Conservation (phyloP, 1,140 invertebrate genomes). For the Lepidurus packardi region DNA sequence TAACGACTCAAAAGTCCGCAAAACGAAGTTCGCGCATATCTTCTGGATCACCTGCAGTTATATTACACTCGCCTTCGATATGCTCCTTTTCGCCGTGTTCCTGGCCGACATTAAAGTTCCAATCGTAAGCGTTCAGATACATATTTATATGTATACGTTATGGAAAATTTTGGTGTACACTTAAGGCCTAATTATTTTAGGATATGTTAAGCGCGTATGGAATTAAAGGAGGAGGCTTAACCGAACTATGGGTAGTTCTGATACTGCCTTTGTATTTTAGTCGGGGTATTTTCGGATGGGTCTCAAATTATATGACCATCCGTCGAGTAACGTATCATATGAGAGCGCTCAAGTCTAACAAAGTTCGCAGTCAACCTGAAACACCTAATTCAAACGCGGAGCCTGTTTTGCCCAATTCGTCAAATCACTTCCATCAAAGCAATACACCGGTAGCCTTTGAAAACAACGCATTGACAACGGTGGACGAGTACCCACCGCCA, state of each 20-base stretch:
- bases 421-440: not conserved
- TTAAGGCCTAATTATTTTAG: not conserved
- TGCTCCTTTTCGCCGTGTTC: not conserved
- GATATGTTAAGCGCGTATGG: not conserved
- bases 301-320: not conserved
- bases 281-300: not conserved
- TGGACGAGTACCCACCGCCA: not conserved
- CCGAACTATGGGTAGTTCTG: not conserved
- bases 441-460: not conserved
- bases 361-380: not conserved
- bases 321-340: not conserved
- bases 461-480: not conserved
- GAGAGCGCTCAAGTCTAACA: not conserved
- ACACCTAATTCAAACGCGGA: not conserved
- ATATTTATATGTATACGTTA: not conserved
- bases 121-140: not conserved
- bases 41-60: not conserved
- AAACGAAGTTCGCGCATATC: not conserved
- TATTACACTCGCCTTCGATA: not conserved
- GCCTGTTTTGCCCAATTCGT: not conserved
- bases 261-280: not conserved
- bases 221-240: not conserved
- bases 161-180: not conserved
- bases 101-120: not conserved
- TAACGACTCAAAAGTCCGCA: not conserved